Conservation (phyloP, 1,140 invertebrate species). For the Argopecten irradians region DNA sequence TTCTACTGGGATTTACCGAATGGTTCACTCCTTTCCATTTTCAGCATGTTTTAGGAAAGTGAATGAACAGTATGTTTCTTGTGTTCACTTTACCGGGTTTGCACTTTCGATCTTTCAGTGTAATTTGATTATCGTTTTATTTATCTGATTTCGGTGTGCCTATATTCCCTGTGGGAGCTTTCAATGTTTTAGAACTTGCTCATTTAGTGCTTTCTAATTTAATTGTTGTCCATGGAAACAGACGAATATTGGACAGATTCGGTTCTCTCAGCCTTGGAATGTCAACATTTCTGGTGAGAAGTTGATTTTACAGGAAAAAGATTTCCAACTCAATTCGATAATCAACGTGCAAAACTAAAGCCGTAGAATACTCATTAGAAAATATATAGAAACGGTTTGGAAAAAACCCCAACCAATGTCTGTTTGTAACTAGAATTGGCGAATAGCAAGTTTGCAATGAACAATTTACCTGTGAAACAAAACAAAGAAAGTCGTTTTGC, state of each 20-base stretch:
- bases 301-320: not conserved
- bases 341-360: not conserved
- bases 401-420: too few relatives aligned
- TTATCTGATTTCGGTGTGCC: not conserved
- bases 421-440: too few relatives aligned
- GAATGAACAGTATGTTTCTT: slow-evolving; percentile 1
- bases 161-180: not conserved
- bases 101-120: not conserved
- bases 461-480: too few relatives aligned
- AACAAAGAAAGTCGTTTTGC: too few relatives aligned
- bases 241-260: not conserved
- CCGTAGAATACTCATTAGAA: too few relatives aligned
- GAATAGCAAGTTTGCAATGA: too few relatives aligned
- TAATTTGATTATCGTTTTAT: not conserved
- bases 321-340: not conserved
- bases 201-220: not conserved
- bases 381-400: too few relatives aligned
- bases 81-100: not conserved
- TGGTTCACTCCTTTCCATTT: not conserved
- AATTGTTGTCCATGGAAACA: not conserved
- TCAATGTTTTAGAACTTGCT: not conserved
- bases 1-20: not conserved
- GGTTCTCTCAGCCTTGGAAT: not conserved
- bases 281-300: not conserved
- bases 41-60: not conserved